Percentiles rank a stretch among this genome's conserved stretches.
Conservation (phyloP, 1,140 invertebrate species). For the Hirudo medicinalis region DNA sequence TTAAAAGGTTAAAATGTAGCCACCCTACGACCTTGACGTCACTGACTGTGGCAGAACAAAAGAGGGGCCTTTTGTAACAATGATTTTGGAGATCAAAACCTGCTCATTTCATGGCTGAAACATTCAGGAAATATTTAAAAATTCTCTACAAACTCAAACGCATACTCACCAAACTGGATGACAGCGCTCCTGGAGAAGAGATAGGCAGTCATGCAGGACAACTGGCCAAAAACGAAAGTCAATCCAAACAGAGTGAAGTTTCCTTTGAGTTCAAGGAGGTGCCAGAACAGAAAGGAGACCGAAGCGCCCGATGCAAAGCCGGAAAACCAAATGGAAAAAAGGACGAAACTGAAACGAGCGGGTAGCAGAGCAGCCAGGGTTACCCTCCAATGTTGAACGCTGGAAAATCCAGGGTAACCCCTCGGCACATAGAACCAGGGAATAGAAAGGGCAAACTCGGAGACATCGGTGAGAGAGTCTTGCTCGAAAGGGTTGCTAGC, state of each 20-base stretch:
- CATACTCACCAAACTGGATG: conserved; percentile 64
- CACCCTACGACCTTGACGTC: no score
- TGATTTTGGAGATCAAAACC: no score
- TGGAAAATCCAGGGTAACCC: conserved; percentile 9
- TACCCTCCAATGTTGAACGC: background rate
- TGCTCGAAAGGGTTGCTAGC: background rate
- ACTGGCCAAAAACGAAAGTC: conserved; percentile 9
- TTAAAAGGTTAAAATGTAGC: no score
- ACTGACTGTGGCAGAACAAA: no score
- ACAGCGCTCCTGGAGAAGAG: conserved; percentile 51
- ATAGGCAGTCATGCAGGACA: conserved; percentile 4
- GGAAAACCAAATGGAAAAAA: conserved; percentile 92
- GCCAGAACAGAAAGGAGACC: conserved; percentile 95
- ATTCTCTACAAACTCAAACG: background rate
- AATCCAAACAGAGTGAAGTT: conserved; percentile 76
- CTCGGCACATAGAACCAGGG: conserved; percentile 3
- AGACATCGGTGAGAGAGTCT: background rate
- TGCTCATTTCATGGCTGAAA: no score
- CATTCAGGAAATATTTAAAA: no score
- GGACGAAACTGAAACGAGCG: conserved; percentile 48
- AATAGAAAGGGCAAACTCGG: background rate
- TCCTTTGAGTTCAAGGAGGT: conserved; percentile 81
- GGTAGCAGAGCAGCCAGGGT: background rate
- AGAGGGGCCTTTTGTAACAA: no score
- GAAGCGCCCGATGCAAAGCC: conserved; percentile 89